Evolutionary conservation across 2,113 vertebrate genomes (phyloP), one percentile per base, ranked within the genome.

Genomic region (Aviceda subcristata): DNA sequence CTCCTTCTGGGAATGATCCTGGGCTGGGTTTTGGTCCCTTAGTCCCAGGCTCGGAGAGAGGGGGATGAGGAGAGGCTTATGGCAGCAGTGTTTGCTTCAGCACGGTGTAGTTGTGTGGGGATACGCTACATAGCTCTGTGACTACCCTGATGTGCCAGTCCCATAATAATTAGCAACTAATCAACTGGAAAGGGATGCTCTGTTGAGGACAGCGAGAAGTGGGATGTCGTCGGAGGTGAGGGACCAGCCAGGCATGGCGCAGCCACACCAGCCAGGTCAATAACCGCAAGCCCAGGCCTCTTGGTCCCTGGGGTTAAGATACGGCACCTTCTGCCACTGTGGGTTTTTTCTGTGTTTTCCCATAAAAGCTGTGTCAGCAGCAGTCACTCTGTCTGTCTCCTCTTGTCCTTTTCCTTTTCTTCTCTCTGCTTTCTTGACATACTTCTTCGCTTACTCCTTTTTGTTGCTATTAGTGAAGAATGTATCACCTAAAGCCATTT

Each of bases 51-150:
- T 75, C 1, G 0, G 53, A 18, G 75, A 57, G 7, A 45, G 15
- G 17, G 41, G 64, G 43, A 45, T 39, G 59, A 63, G 18, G 60
- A 36, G 63, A 39, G 23, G 23, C 17, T 71, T 22, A 15, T 1
- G 9, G 59, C 32, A 41, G 57, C 9, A 30, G 36, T 6, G 7
- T 57, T 67, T 9, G 22, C n/a, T 81, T 55, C 50, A 30, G 50
- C 69, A 19, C 1, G 0, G 36, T n/a, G 53, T 29, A 3, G 29
- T 19, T 27, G 18, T 30, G 8, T 67, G 74, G 55, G 26, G 18
- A 27, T 20, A 5, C 4, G 0, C n/a, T 17, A 23, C 1, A 0
- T 15, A 34, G 71, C 66, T 72, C 80, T 1, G 0, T 62, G 67
- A 24, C 48, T n/a, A 29, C 43, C 69, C 64, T 10, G 29, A 10